Base-by-base conservation (phyloP, 2,888 invertebrate genomes). In the Spodoptera littoralis region DNA sequence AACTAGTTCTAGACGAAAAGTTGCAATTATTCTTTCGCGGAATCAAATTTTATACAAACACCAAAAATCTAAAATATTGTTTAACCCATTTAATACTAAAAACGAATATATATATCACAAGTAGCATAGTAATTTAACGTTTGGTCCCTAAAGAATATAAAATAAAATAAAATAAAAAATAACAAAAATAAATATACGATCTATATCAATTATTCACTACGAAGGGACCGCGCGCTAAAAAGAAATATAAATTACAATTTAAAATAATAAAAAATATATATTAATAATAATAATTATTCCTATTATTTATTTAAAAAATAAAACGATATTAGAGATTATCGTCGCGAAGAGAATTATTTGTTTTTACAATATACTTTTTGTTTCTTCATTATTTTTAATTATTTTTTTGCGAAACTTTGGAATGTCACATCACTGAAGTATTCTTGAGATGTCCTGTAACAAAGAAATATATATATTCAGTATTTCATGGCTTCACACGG, bases 401-500 rank as follows among this genome's bases (percentile, higher is more conserved):
- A 18, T 42, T 50, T 62, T 70, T 74, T 64, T 60, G 53, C 65
- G 74, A 76, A 76, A 82, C 84, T 88, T 90, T 92, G 93, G 93
- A 94, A 93, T 94, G 93, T 92, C 83, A 81, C 84, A 86, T 93
- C 92, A 94, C 89, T 94, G 94, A 62, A 93, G 89, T 79, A 94
- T 91, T 84, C 94, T 88, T 76, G 91, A 80, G 74, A 92, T 76
- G 81, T 94, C 94, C 94, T 94, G 89, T 84, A 89, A 74, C 58
- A 76, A 77, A 65, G 41, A 67, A 63, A 12, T 6, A 13, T 13
- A 55, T 27, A 4, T 36, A 9, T 0, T 36, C 36, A 36, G 36
- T 36, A 27, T 4, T 27, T 27, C 27, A 27, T 5, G 18, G 18
- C 18, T 18, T 18, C 18, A 2, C 2, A 18, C 1, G 18, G 0